These are phyloP conservation scores for Dugesia japonica DNA, from an alignment of 2,888 invertebrate genomes.

Conservation along the genomic window DNA sequence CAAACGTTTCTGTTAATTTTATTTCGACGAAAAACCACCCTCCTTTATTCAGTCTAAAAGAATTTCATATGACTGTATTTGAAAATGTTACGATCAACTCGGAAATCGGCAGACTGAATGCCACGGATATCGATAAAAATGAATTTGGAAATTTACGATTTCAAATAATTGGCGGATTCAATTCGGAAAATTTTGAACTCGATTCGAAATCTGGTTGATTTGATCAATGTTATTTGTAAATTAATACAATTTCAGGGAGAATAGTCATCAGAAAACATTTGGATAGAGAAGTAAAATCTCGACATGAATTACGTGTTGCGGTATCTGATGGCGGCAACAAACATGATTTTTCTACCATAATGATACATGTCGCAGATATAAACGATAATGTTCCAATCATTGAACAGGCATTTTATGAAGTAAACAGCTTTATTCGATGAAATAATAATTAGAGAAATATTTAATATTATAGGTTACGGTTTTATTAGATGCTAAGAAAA, in stretches of 20 bases:
- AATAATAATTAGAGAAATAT: not conserved
- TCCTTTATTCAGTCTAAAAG: not conserved
- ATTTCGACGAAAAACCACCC: not conserved
- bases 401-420: not conserved
- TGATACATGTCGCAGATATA: not conserved
- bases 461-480: not conserved
- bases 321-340: not conserved
- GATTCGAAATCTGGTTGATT: not conserved
- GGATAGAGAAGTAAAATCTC: not conserved
- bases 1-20: not conserved
- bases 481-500: not conserved
- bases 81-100: not conserved
- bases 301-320: not conserved
- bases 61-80: not conserved
- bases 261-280: not conserved
- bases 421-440: not conserved
- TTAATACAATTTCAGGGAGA: not conserved
- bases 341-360: not conserved
- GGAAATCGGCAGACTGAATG: not conserved
- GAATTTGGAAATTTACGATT: not conserved
- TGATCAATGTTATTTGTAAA: no score
- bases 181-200: not conserved
- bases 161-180: not conserved
- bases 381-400: constrained; percentile 2
- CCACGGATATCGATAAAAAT: not conserved